These are phyloP conservation scores for Girardinichthys multiradiatus DNA, from an alignment of 2,113 vertebrate species.

Conservation along the genomic window DNA sequence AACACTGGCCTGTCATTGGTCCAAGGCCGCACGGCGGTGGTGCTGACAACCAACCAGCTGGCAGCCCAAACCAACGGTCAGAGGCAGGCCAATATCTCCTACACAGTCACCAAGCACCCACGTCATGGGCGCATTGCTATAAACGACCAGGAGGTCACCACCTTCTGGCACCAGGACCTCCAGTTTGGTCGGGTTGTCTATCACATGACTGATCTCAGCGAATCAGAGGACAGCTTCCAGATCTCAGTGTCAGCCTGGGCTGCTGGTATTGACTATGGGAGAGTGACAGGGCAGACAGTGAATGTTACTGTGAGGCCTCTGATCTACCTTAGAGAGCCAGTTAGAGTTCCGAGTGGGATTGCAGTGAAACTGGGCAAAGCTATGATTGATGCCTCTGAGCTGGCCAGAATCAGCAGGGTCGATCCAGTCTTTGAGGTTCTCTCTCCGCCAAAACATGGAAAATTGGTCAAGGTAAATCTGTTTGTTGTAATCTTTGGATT, in stretches of 20 bases:
- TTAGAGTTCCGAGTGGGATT: conserved; percentile 80
- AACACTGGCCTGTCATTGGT: conserved; percentile 82
- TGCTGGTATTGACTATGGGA: conserved; percentile 69
- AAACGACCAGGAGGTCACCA: conserved; percentile 75
- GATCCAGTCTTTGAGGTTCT: conserved; percentile 86
- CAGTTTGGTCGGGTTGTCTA: conserved; percentile 80
- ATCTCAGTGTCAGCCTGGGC: conserved; percentile 81
- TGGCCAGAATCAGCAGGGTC: conserved; percentile 83
- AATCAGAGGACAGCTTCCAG: conserved; percentile 81
- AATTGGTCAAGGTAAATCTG: conserved; percentile 77
- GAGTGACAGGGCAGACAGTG: conserved; percentile 80
- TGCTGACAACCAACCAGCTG: conserved; percentile 82
- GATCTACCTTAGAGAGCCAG: conserved; percentile 68
- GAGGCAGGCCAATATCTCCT: conserved; percentile 79
- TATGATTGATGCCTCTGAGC: conserved; percentile 87
- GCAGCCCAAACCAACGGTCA: conserved; percentile 84
- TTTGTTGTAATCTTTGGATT: not conserved
- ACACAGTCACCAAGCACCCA: conserved; percentile 80
- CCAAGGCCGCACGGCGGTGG: conserved; percentile 82
- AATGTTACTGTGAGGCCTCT: conserved; percentile 82
- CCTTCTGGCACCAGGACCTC: conserved; percentile 86
- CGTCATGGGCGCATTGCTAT: conserved; percentile 82
- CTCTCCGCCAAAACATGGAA: conserved; percentile 81
- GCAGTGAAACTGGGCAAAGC: conserved; percentile 80
- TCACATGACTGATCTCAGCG: conserved; percentile 83